phyloP scores from a whole-genome alignment of 2,797 vertebrate genomes.

The Harpagifer antarcticus region DNA sequence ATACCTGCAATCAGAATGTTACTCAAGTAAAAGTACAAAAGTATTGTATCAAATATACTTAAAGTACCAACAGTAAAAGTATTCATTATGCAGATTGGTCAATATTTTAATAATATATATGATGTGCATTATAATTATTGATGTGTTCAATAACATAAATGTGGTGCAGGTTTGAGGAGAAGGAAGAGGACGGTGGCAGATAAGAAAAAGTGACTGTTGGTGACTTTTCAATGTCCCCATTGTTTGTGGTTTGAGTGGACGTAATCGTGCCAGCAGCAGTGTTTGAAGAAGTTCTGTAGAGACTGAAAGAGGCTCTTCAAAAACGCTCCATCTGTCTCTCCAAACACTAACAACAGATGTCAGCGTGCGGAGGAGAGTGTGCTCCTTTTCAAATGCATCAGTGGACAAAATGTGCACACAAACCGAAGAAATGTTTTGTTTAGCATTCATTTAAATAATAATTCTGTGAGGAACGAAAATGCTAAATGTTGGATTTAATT shows the following conservation, averaged over 20 bases:
- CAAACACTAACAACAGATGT: slow-evolving; percentile 38
- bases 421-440: not conserved
- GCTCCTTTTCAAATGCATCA: not conserved
- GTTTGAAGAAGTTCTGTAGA: slow-evolving; percentile 6
- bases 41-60: too few relatives aligned
- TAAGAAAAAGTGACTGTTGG: slow-evolving; percentile 11
- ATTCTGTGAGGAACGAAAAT: not conserved
- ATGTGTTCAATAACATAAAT: too few relatives aligned
- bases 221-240: slow-evolving; percentile 37
- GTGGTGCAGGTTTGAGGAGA: slow-evolving; percentile 4
- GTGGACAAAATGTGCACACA: not conserved
- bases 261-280: slow-evolving; percentile 3
- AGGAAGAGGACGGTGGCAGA: slow-evolving; percentile 23
- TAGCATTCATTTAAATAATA: not conserved
- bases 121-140: too few relatives aligned
- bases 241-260: slow-evolving; percentile 28
- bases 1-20: too few relatives aligned
- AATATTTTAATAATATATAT: too few relatives aligned
- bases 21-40: too few relatives aligned
- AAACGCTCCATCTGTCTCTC: slow-evolving; percentile 56
- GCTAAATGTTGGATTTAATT: not conserved
- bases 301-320: slow-evolving; percentile 25
- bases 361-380: not conserved
- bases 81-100: too few relatives aligned
- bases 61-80: too few relatives aligned